Evolutionary conservation across 1,140 invertebrate genomes (phyloP), one percentile per base, ranked within the genome.

Genomic region (Eupristina koningsbergeri): DNA sequence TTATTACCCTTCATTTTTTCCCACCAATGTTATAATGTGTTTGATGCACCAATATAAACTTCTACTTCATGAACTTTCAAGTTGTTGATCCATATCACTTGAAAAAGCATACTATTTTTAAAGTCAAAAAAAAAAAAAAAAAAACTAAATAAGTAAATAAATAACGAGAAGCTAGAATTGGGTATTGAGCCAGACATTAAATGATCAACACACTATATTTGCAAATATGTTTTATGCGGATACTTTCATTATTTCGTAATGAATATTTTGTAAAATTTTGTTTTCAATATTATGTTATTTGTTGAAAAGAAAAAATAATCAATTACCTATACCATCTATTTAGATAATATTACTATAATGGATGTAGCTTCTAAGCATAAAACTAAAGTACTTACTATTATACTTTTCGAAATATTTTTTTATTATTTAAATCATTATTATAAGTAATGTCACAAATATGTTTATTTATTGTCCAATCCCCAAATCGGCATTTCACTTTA

Each of bases 171-270:
- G 11, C 1, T 41, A 61, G 39, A 75, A 73, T 71, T 50, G 31
- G 3, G 22, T 34, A 31, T 41, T 77, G 75, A 77, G 58, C 31
- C 50, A 17, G 39, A 34, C 36, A n/a, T 75, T 81, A 53, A 75
- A 81, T 74, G 63, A 81, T 81, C 8, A 13, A 80, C 39, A 22
- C 31, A 15, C 15, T n/a, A n/a, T 17, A n/a, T 76, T 39, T 29
- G 19, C 3, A 75, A 41, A 0, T 11, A 45, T 5, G 41, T 5
- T n/a, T 39, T 29, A 17, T 7, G 36, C 26, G 45, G 19, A 31
- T 11, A 31, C 19, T 17, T 69, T 22, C 41, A 64, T 34, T 53
- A 53, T 15, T 15, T 9, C 19, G 17, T 19, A 53, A 17, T 17
- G 17, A 53, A 17, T 17, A n/a, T n/a, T n/a, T n/a, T n/a, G n/a